Conservation (phyloP, 2,888 invertebrate species). For the Mythimna impura region DNA sequence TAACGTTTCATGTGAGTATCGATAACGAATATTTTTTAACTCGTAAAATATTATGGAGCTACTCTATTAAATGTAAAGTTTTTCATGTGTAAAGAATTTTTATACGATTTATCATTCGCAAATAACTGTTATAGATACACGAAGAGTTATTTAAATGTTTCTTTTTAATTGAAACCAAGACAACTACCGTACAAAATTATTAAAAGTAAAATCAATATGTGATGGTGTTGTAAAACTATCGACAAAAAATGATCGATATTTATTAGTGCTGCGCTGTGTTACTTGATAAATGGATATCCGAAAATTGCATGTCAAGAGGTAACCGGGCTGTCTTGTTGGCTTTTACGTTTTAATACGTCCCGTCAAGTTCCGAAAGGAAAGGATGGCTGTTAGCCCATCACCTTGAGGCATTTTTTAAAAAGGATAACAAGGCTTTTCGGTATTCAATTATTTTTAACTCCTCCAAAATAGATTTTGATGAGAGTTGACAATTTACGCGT, state of each 20-base stretch:
- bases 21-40: conserved; percentile 18
- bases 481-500: conserved; percentile 36
- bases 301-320: conserved; percentile 89
- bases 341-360: conserved; percentile 86
- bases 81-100: conserved; percentile 17
- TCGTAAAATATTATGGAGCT: conserved; percentile 27
- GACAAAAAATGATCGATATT: conserved; percentile 72
- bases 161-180: conserved; percentile 61
- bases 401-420: conserved; percentile 71
- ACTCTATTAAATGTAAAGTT: conserved; percentile 21
- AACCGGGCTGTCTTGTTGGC: conserved; percentile 82
- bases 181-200: conserved; percentile 52
- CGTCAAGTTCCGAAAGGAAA: conserved; percentile 75
- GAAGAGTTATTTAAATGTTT: conserved; percentile 44
- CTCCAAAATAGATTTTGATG: conserved; percentile 36
- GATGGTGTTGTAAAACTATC: conserved; percentile 61
- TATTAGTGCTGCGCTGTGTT: conserved; percentile 66
- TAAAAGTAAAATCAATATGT: conserved; percentile 57
- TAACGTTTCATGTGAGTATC: conserved; percentile 29
- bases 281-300: conserved; percentile 86
- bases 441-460: conserved; percentile 57
- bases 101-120: conserved; percentile 50
- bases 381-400: conserved; percentile 80
- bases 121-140: conserved; percentile 49
- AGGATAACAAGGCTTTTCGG: conserved; percentile 50